A percentile compares a stretch with the other conserved stretches of the same genome.
Evolutionary conservation across 2,797 vertebrate species (phyloP).

Genomic region (Danio tinwini): DNA sequence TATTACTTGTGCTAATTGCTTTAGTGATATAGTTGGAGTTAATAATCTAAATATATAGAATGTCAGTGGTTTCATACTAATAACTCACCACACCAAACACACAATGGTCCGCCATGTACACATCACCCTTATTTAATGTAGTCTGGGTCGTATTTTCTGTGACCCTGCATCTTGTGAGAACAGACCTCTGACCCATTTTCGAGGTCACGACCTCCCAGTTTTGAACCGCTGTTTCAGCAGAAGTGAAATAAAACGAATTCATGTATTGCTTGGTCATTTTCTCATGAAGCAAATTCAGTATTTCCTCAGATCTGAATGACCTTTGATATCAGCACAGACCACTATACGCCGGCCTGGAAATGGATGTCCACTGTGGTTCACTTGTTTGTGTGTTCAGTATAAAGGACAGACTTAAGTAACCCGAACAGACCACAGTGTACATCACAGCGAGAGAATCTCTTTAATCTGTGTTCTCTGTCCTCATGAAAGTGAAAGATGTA

Average conservation of each 20-base stretch:
- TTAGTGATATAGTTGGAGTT: background rate
- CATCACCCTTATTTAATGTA: background rate
- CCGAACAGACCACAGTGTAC: background rate
- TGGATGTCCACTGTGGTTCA: conserved; percentile 17
- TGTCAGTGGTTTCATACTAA: background rate
- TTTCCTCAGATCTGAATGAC: background rate
- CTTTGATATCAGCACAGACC: background rate
- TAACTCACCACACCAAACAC: background rate
- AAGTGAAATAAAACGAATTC: background rate
- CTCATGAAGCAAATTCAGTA: background rate
- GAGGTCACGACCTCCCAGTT: background rate
- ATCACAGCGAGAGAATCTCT: background rate
- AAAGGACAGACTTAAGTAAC: conserved; percentile 1
- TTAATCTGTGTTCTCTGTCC: background rate
- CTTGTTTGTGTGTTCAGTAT: conserved; percentile 9
- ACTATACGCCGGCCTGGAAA: background rate
- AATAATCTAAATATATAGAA: background rate
- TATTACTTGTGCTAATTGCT: too few relatives aligned
- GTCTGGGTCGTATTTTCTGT: background rate
- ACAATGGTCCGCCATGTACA: background rate
- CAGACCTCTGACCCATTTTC: background rate
- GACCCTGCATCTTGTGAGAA: background rate
- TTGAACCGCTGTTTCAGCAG: background rate
- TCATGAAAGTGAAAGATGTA: background rate
- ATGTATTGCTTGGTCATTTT: background rate